Conservation (phyloP, 2,797 vertebrate genomes). For the Emydoidea blandingii region DNA sequence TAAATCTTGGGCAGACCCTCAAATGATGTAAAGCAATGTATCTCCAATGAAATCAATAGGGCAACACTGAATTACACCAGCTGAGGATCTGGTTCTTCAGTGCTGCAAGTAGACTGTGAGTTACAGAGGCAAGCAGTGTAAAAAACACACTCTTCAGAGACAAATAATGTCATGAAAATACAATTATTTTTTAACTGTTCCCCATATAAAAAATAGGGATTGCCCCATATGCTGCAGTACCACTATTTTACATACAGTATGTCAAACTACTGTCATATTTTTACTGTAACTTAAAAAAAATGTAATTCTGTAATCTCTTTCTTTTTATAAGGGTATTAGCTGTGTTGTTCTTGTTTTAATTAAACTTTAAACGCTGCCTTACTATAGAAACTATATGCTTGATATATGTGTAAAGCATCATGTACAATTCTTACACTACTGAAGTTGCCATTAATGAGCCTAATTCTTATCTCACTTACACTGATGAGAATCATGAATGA, state of each 20-base stretch:
- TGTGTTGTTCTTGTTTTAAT: background rate
- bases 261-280: background rate
- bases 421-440: background rate
- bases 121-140: background rate
- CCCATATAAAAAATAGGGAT: background rate
- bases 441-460: background rate
- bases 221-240: background rate
- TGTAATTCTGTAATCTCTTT: background rate
- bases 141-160: background rate
- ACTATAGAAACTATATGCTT: background rate
- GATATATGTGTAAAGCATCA: fast-evolving
- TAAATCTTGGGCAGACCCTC: background rate
- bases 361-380: background rate
- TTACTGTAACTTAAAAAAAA: background rate
- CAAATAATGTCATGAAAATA: background rate
- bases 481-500: background rate
- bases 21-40: background rate
- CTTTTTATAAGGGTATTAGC: background rate
- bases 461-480: background rate
- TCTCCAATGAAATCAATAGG: background rate
- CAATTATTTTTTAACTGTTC: background rate
- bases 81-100: background rate
- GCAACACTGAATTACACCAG: background rate
- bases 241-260: background rate
- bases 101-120: background rate